Conservation (phyloP, 2,113 vertebrate species). For the Camelus bactrianus region DNA sequence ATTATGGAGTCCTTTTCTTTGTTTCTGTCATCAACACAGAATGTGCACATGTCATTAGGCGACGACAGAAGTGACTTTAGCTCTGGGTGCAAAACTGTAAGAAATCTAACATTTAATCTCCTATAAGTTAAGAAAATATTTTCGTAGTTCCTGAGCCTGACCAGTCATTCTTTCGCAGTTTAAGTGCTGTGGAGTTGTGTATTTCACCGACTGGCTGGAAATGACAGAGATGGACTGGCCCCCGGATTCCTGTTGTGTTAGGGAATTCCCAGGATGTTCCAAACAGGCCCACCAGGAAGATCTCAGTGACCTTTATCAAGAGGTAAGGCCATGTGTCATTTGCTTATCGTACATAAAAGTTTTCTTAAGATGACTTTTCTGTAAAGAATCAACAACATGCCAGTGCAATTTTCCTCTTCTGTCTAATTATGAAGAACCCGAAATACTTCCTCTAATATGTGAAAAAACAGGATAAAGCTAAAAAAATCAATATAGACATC, state of each 20-base stretch:
- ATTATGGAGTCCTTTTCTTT: background rate
- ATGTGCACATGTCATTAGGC: background rate
- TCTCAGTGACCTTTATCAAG: constrained; percentile 97
- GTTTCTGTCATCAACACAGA: background rate
- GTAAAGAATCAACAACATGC: background rate
- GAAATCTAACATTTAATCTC: background rate
- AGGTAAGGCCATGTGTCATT: constrained; percentile 87
- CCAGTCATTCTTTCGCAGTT: constrained; percentile 90
- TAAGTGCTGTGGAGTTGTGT: constrained; percentile 98
- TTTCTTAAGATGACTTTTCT: background rate
- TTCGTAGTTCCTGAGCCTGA: constrained; percentile 73
- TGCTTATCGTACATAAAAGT: background rate
- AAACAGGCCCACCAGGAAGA: constrained; percentile 95
- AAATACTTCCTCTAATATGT: background rate
- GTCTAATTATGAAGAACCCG: background rate
- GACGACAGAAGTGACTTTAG: constrained; percentile 23
- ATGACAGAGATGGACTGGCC: constrained; percentile 99
- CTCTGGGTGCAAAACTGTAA: background rate
- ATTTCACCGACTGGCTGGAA: constrained; percentile 99
- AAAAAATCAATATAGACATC: background rate
- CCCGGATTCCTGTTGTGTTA: constrained; percentile 97
- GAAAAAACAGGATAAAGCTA: background rate
- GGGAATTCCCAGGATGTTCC: constrained; percentile 96
- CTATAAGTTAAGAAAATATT: constrained; percentile 57
- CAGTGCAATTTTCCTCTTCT: background rate